phyloP scores from a whole-genome alignment of 64 coral and sea anemone genomes.

The Montipora capricornis region DNA sequence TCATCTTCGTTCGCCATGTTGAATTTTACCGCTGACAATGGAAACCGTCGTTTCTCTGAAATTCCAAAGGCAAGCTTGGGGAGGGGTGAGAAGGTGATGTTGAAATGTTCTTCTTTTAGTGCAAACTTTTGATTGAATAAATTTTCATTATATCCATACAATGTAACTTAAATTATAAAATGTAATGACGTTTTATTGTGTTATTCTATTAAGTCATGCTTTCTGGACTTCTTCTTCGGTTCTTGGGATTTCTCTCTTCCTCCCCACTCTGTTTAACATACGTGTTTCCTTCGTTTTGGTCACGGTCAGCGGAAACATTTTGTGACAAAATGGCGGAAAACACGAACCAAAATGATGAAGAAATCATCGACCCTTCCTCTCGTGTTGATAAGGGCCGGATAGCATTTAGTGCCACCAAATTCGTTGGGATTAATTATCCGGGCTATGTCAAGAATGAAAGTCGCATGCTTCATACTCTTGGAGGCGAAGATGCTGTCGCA shows the following conservation, averaged over 20 bases:
- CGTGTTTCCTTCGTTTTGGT: background rate
- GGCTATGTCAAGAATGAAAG: conserved; percentile 79
- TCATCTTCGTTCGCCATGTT: conserved; percentile 82
- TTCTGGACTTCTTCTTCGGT: too few relatives aligned
- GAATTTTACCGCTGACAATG: background rate
- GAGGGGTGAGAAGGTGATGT: background rate
- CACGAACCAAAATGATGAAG: background rate
- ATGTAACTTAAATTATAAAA: too few relatives aligned
- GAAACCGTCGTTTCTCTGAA: background rate
- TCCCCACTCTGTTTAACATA: too few relatives aligned
- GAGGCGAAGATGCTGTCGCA: conserved; percentile 79
- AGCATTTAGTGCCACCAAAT: conserved; percentile 64
- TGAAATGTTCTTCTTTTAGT: background rate
- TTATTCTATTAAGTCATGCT: too few relatives aligned
- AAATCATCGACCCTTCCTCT: background rate
- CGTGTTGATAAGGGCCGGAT: conserved; percentile 33
- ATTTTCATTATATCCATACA: background rate
- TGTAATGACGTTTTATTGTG: too few relatives aligned
- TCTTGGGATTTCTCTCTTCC: too few relatives aligned
- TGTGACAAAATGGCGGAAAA: conserved; percentile 82
- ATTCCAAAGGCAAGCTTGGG: background rate
- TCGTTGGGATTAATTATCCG: conserved; percentile 92
- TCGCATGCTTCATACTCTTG: conserved; percentile 83
- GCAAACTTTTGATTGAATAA: background rate
- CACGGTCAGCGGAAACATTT: conserved; percentile 48